Conservation (phyloP, 1,140 invertebrate species). For the Drosophila sproati region DNA sequence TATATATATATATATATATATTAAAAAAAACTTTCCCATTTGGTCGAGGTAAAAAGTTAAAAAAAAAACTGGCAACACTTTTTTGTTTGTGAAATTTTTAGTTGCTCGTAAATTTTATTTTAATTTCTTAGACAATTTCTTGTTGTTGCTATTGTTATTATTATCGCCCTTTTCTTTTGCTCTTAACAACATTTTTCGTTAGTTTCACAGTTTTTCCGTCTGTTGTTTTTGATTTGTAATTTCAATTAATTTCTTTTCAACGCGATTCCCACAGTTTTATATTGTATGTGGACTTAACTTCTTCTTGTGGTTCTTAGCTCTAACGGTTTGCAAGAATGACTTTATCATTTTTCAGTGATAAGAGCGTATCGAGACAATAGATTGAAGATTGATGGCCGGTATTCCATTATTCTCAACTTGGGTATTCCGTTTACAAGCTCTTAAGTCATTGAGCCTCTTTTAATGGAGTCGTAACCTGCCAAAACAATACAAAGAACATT, state of each 20-base stretch:
- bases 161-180: conserved; percentile 35
- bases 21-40: conserved; percentile 67
- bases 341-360: not conserved
- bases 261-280: conserved; percentile 24
- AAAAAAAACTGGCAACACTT: conserved; percentile 12
- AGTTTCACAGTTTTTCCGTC: conserved; percentile 19
- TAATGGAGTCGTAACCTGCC: not conserved
- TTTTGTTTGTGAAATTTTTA: conserved; percentile 42
- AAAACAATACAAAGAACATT: not conserved
- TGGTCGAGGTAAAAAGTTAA: conserved; percentile 10
- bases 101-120: conserved; percentile 69
- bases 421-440: conserved; percentile 20
- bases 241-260: conserved; percentile 44
- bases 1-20: conserved; percentile 8
- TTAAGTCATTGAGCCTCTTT: not conserved
- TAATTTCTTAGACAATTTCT: conserved; percentile 61
- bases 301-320: not conserved
- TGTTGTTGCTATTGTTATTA: conserved; percentile 31
- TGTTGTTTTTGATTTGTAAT: conserved; percentile 45
- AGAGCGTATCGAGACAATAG: not conserved
- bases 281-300: not conserved
- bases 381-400: not conserved
- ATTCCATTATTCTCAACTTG: not conserved
- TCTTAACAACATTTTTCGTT: not conserved
- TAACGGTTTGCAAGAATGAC: conserved; percentile 26